Evolutionary conservation across 2,113 vertebrate genomes (phyloP).

Genomic region (Spheniscus mendiculus): DNA sequence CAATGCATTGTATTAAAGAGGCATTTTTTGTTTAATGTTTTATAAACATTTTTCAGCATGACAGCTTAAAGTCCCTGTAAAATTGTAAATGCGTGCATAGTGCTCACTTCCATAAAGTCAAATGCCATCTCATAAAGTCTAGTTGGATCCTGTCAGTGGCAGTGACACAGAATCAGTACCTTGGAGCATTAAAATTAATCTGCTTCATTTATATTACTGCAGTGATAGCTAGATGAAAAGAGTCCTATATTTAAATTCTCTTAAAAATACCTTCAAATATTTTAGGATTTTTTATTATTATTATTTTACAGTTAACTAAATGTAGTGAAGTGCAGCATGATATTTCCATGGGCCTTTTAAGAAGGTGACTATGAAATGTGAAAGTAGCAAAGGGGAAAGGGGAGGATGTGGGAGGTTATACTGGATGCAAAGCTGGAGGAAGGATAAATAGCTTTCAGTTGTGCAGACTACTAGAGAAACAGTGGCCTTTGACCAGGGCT

Average conservation of each 20-base stretch:
- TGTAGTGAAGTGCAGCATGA: slow-evolving; percentile 20
- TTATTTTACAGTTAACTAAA: slow-evolving; percentile 62
- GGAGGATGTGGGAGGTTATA: not conserved
- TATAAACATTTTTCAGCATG: slow-evolving; percentile 92
- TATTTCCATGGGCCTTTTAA: slow-evolving; percentile 22
- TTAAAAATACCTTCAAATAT: slow-evolving; percentile 71
- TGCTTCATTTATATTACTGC: slow-evolving; percentile 84
- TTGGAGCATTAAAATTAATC: slow-evolving; percentile 96
- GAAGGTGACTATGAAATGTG: not conserved
- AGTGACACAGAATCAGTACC: slow-evolving; percentile 81
- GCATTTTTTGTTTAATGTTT: slow-evolving; percentile 99
- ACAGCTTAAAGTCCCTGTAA: slow-evolving; percentile 85
- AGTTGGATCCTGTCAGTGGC: slow-evolving; percentile 79
- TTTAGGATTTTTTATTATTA: slow-evolving; percentile 58
- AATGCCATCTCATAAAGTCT: slow-evolving; percentile 86
- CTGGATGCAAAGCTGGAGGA: not conserved
- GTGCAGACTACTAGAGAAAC: not conserved
- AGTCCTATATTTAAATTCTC: slow-evolving; percentile 82
- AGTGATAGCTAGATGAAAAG: slow-evolving; percentile 83
- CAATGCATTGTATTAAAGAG: slow-evolving; percentile 93
- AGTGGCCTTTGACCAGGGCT: not conserved
- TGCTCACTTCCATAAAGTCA: slow-evolving; percentile 88
- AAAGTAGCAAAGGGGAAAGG: not conserved
- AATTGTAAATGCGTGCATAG: slow-evolving; percentile 83
- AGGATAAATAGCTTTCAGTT: not conserved